Evolutionary conservation across 2,113 vertebrate genomes (phyloP).

Genomic region (Ariopsis seemanni): DNA sequence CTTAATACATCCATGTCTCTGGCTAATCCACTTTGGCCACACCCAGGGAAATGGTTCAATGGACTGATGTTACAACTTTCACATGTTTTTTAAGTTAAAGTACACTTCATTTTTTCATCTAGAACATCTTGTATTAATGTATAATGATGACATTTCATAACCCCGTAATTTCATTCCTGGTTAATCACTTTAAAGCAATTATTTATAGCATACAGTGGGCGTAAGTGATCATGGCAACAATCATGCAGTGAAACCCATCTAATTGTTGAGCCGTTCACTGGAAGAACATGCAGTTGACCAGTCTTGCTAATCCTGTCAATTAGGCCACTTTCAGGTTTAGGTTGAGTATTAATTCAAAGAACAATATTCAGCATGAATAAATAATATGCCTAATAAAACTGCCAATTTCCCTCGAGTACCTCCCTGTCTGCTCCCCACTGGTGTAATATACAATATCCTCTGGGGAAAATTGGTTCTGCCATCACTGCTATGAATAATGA

Average conservation of each 20-base stretch:
- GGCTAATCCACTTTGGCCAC: too few species aligned
- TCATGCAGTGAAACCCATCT: background rate
- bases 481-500: background rate
- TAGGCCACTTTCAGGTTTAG: background rate
- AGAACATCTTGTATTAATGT: too few species aligned
- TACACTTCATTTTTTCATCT: too few species aligned
- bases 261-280: background rate
- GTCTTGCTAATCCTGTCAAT: background rate
- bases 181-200: background rate
- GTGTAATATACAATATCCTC: conserved; percentile 22
- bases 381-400: conserved; percentile 18
- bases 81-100: too few species aligned
- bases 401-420: conserved; percentile 9
- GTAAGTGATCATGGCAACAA: background rate
- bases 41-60: too few species aligned
- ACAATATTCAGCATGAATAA: conserved; percentile 19
- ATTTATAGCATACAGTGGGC: background rate
- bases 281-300: background rate
- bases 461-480: conserved; percentile 6
- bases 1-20: too few species aligned
- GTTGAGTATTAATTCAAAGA: background rate
- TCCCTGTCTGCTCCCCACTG: conserved; percentile 1
- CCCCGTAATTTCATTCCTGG: too few species aligned
- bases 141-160: too few species aligned
- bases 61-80: too few species aligned